Conservation (phyloP, 2,797 vertebrate species). For the Enteromius paludinosus region DNA sequence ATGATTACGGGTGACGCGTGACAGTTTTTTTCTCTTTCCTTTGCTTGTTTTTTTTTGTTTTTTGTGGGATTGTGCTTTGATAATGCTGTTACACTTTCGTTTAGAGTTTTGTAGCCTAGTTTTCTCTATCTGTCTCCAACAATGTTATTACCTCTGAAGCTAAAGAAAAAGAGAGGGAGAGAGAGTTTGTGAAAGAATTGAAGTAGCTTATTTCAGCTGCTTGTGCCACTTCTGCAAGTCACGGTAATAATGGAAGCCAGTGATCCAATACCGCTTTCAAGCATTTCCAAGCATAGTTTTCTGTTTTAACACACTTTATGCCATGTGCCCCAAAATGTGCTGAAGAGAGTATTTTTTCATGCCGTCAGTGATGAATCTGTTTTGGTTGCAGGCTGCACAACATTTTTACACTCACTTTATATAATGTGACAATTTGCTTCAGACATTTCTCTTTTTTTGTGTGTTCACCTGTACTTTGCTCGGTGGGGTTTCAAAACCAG, state of each 20-base stretch:
- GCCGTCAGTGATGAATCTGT: conserved; percentile 48
- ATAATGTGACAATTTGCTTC: conserved; percentile 52
- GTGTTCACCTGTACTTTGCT: conserved; percentile 36
- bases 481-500: conserved; percentile 3
- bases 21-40: conserved; percentile 72
- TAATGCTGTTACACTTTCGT: conserved; percentile 70
- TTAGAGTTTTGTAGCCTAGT: conserved; percentile 62
- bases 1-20: conserved; percentile 84
- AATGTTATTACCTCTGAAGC: conserved; percentile 51
- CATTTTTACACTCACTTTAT: conserved; percentile 51
- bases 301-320: conserved; percentile 38
- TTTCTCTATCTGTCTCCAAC: conserved; percentile 52
- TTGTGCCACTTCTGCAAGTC: conserved; percentile 47
- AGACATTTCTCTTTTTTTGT: conserved; percentile 27
- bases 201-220: conserved; percentile 45
- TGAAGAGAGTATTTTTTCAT: conserved; percentile 45
- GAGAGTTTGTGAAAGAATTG: conserved; percentile 35
- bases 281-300: conserved; percentile 27
- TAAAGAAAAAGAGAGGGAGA: conserved; percentile 34
- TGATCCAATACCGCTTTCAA: conserved; percentile 42
- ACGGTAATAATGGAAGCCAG: conserved; percentile 37
- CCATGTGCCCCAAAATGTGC: conserved; percentile 39
- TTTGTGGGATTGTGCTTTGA: conserved; percentile 66
- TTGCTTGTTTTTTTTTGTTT: conserved; percentile 78
- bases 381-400: conserved; percentile 44